Conservation (phyloP, 2,113 vertebrate genomes). For the Myocastor coypus region DNA sequence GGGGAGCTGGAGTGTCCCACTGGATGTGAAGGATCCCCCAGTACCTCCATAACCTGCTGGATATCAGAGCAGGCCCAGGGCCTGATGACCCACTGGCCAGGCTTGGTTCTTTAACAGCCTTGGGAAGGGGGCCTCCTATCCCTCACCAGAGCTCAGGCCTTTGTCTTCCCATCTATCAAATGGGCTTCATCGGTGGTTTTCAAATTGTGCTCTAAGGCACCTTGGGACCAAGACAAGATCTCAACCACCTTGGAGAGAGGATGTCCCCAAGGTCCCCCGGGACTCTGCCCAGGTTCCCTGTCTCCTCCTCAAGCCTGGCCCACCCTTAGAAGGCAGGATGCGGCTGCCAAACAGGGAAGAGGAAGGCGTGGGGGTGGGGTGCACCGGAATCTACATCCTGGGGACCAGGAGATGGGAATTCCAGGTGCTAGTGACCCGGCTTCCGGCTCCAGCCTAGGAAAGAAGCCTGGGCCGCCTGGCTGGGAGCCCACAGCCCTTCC, state of each 20-base stretch:
- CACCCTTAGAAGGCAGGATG: conserved; percentile 66
- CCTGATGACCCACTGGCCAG: not conserved
- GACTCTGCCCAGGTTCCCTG: not conserved
- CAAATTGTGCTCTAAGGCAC: conserved; percentile 44
- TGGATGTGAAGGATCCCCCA: not conserved
- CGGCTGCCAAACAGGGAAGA: conserved; percentile 64
- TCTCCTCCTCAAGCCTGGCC: not conserved
- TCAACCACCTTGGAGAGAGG: not conserved
- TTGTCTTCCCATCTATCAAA: not conserved
- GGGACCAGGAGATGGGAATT: conserved; percentile 79
- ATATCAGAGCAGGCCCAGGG: not conserved
- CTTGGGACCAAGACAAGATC: not conserved
- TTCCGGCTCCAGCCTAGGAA: conserved; percentile 60
- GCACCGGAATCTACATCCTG: conserved; percentile 57
- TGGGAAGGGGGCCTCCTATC: not conserved
- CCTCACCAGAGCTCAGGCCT: not conserved
- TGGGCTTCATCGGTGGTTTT: not conserved
- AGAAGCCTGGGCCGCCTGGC: conserved; percentile 65
- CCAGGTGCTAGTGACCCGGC: conserved; percentile 68
- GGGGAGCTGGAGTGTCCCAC: not conserved
- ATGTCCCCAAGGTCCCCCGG: not conserved
- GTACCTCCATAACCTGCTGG: not conserved
- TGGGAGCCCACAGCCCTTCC: conserved; percentile 46
- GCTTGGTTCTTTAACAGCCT: not conserved
- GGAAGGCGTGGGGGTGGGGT: conserved; percentile 71